A percentile compares a stretch with the other conserved stretches of the same genome.
Conservation (phyloP, 2,113 vertebrate species). For the Rattus rattus region DNA sequence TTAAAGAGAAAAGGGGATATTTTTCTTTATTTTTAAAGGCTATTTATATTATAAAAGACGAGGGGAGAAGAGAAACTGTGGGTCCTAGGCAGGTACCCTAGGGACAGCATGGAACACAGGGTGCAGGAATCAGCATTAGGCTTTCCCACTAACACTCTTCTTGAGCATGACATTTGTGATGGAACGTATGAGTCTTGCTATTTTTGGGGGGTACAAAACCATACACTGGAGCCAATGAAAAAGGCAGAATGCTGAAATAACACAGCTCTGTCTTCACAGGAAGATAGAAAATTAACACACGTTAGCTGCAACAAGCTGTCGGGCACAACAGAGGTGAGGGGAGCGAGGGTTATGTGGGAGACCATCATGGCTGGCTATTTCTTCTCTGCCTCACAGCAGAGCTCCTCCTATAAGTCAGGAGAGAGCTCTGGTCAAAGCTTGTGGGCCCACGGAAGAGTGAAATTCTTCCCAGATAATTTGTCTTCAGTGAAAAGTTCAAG, state of each 20-base stretch:
- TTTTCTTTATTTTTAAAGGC: not conserved
- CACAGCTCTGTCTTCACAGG: not conserved
- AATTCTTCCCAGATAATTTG: not conserved
- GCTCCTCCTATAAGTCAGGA: not conserved
- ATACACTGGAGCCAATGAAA: no score
- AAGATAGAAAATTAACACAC: no score
- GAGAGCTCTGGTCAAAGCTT: not conserved
- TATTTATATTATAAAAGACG: not conserved
- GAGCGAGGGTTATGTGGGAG: not conserved
- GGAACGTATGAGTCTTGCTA: not conserved
- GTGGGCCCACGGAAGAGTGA: not conserved
- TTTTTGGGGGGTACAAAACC: not conserved
- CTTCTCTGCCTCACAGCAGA: not conserved
- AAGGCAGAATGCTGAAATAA: not conserved
- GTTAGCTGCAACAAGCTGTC: not conserved
- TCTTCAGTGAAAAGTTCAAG: not conserved
- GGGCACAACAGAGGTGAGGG: not conserved
- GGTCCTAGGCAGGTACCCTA: no score
- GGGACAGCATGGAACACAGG: no score
- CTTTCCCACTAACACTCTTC: not conserved
- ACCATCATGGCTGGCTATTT: not conserved
- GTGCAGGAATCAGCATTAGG: not conserved
- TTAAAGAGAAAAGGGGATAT: not conserved
- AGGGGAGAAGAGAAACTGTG: not conserved
- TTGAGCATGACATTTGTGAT: not conserved